phyloP scores from a whole-genome alignment of 2,888 invertebrate species.

The Bimastos eiseni region DNA sequence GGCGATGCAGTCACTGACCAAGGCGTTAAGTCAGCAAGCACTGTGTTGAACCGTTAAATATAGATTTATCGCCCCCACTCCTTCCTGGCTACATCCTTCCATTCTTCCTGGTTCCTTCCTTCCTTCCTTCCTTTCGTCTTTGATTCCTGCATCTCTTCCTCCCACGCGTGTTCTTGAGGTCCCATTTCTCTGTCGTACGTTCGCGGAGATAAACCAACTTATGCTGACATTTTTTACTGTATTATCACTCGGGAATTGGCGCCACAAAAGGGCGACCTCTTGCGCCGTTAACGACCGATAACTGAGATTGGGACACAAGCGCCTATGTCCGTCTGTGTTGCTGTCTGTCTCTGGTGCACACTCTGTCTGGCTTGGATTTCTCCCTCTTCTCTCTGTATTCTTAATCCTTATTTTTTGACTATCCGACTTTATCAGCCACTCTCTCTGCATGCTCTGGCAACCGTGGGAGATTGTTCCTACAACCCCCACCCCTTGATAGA shows the following conservation, averaged over 20 bases:
- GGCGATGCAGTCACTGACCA: background rate
- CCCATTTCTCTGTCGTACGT: background rate
- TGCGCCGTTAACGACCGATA: background rate
- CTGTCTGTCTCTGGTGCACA: background rate
- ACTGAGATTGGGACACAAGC: no score
- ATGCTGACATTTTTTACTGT: background rate
- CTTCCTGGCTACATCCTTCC: no score
- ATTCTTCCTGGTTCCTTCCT: background rate
- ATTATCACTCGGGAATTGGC: background rate
- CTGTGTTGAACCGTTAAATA: background rate
- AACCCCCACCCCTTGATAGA: no score
- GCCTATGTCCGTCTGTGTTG: background rate
- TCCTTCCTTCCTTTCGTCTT: background rate
- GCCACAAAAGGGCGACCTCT: background rate
- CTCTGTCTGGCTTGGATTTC: background rate
- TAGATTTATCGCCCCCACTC: background rate
- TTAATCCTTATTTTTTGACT: background rate
- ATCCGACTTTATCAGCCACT: background rate
- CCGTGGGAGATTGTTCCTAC: no score
- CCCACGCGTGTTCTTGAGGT: background rate
- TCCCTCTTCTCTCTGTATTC: background rate
- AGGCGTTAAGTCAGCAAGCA: background rate
- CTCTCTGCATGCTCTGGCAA: no score
- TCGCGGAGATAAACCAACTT: background rate
- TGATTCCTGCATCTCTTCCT: background rate